Percentiles rank a stretch among this genome's conserved stretches.
phyloP scores from a whole-genome alignment of 2,797 vertebrate species.

The Gymnothorax javanicus region DNA sequence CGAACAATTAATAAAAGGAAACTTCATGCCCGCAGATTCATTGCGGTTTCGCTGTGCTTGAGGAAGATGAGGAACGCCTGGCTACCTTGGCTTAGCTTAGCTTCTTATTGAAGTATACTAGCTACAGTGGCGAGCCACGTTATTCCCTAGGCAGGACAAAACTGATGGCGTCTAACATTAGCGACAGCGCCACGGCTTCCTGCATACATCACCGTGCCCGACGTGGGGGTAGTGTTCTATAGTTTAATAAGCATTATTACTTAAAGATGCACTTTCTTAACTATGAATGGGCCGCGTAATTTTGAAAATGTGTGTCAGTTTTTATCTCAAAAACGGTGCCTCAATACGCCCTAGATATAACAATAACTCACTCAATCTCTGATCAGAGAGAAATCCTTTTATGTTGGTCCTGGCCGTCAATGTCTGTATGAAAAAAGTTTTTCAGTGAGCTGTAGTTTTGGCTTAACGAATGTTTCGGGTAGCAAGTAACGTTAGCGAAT shows the following conservation, averaged over 20 bases:
- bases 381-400: background rate
- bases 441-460: background rate
- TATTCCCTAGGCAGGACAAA: constrained; percentile 4
- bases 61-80: background rate
- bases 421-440: background rate
- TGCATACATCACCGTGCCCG: background rate
- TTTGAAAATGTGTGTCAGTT: background rate
- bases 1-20: background rate
- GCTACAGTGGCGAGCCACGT: background rate
- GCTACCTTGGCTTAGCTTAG: background rate
- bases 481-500: too few relatives aligned
- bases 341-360: background rate
- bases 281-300: background rate
- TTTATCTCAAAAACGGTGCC: background rate
- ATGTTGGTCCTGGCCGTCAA: background rate
- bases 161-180: background rate
- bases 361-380: background rate
- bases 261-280: background rate
- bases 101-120: background rate
- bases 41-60: background rate
- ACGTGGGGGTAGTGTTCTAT: background rate
- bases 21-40: background rate
- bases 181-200: background rate
- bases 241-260: background rate
- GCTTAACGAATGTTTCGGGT: too few relatives aligned